A percentile compares a stretch with the other conserved stretches of the same genome.
These are phyloP conservation scores for Enchytraeus crypticus DNA, from an alignment of 2,888 invertebrate genomes.

Conservation along the genomic window DNA sequence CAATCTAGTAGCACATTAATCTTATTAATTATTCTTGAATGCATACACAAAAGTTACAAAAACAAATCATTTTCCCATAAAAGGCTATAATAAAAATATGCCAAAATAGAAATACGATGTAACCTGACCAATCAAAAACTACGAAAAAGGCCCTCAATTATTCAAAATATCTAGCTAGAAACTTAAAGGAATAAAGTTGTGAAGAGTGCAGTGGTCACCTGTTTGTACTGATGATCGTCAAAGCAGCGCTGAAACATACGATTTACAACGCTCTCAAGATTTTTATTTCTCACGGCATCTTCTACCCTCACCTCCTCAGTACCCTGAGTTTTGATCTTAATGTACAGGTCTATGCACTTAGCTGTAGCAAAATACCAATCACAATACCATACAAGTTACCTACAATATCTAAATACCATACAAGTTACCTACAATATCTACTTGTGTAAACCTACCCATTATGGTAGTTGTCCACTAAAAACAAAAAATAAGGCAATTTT, in stretches of 20 bases:
- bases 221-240: slow-evolving; percentile 85
- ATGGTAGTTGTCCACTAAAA: too few species aligned
- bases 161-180: too few species aligned
- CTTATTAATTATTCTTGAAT: not conserved
- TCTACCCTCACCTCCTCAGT: slow-evolving; percentile 61
- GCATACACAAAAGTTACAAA: not conserved
- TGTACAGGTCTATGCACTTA: slow-evolving; percentile 94
- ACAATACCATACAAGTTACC: too few species aligned
- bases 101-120: not conserved
- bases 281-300: slow-evolving; percentile 45
- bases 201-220: too few species aligned
- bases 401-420: too few species aligned
- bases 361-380: slow-evolving; percentile 56
- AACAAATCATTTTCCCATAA: not conserved
- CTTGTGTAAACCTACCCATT: too few species aligned
- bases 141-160: too few species aligned
- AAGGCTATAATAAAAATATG: not conserved
- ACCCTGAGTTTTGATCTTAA: slow-evolving; percentile 58
- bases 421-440: too few species aligned
- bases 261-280: slow-evolving; percentile 83
- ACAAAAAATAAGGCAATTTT: too few species aligned
- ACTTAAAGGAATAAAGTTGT: too few species aligned
- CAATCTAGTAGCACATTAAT: too few species aligned
- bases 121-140: too few species aligned
- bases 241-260: slow-evolving; percentile 89